A percentile compares a stretch with the other conserved stretches of the same genome.
phyloP scores from a whole-genome alignment of 2,888 invertebrate genomes.

The Xanthorhoe designata region DNA sequence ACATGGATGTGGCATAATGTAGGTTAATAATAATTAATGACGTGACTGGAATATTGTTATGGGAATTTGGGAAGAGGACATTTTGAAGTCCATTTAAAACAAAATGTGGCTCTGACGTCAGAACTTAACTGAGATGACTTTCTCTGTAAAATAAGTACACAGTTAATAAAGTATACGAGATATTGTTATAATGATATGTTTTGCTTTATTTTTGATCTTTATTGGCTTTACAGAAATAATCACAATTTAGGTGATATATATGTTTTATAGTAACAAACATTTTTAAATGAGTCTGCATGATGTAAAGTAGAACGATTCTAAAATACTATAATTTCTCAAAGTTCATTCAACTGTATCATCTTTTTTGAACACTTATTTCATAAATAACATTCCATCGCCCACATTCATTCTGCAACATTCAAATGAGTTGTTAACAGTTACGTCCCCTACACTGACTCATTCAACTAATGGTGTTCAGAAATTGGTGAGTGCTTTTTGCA shows the following conservation, averaged over 20 bases:
- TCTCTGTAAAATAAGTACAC: not conserved
- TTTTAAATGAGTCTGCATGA: too few species aligned
- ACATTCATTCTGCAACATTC: constrained; percentile 58
- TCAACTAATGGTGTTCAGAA: constrained; percentile 60
- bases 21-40: constrained; percentile 44
- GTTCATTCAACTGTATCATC: constrained; percentile 17
- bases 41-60: constrained; percentile 34
- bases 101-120: not conserved
- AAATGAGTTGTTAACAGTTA: constrained; percentile 67
- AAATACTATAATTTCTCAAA: not conserved
- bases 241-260: too few species aligned
- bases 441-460: constrained; percentile 59
- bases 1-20: constrained; percentile 39
- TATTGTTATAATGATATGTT: too few species aligned
- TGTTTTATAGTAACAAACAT: too few species aligned
- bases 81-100: constrained; percentile 20
- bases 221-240: too few species aligned
- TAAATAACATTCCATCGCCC: constrained; percentile 37
- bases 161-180: not conserved
- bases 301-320: not conserved
- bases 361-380: constrained; percentile 32
- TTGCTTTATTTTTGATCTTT: too few species aligned
- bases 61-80: constrained; percentile 32
- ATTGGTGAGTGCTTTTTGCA: constrained; percentile 36
- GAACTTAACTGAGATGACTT: not conserved